A percentile compares a stretch with the other conserved stretches of the same genome.
Evolutionary conservation across 2,888 invertebrate species (phyloP).

Genomic region (Napeogenes inachia): DNA sequence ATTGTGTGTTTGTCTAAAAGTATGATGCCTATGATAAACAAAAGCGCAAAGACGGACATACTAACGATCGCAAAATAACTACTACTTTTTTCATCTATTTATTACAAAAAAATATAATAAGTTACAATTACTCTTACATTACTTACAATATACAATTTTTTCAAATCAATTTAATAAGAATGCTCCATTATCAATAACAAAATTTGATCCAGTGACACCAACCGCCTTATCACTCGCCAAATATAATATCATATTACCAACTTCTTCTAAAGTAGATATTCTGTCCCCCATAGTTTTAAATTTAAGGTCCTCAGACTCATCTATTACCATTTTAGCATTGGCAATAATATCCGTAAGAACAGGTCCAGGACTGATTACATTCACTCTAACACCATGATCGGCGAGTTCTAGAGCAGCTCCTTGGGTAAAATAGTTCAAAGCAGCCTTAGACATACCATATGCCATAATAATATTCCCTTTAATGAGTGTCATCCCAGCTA

Average conservation of each 20-base stretch:
- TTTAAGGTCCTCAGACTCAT: conserved; percentile 37
- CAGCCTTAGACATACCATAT: conserved; percentile 67
- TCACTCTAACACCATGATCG: conserved; percentile 82
- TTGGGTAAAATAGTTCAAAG: conserved; percentile 40
- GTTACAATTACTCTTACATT: no score
- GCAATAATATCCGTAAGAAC: conserved; percentile 67
- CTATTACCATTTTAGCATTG: conserved; percentile 42
- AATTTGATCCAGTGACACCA: conserved; percentile 34
- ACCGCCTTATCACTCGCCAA: conserved; percentile 35
- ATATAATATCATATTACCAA: conserved; percentile 34
- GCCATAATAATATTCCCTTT: background rate
- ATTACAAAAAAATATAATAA: no score
- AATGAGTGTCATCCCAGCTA: conserved; percentile 15
- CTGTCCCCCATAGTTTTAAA: conserved; percentile 16
- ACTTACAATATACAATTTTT: no score
- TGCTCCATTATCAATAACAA: conserved; percentile 30
- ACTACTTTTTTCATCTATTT: no score
- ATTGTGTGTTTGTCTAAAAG: no score
- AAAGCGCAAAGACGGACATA: no score
- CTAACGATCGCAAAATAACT: no score
- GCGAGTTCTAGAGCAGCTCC: conserved; percentile 80
- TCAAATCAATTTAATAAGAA: no score
- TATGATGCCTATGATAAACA: no score
- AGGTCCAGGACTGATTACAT: conserved; percentile 40
- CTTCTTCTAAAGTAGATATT: conserved; percentile 31